Conservation (phyloP, 1,140 invertebrate genomes). For the Brachionus manjavacas region DNA sequence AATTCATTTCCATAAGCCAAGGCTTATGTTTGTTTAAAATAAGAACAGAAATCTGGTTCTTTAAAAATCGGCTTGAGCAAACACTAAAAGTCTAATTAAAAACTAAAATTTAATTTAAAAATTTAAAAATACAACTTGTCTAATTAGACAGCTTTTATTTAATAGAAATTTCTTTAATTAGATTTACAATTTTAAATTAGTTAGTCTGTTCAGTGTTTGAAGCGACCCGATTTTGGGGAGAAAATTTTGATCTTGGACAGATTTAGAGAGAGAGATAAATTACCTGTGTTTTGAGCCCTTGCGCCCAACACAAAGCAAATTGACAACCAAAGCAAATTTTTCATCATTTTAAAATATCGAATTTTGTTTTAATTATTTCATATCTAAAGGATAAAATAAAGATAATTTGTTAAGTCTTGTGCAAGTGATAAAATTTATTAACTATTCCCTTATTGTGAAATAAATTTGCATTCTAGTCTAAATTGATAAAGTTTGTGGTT, state of each 20-base stretch:
- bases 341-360: background rate
- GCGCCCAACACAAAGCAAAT: background rate
- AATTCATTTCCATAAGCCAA: background rate
- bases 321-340: background rate
- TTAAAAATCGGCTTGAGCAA: background rate
- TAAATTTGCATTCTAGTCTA: background rate
- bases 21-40: too few species aligned
- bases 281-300: background rate
- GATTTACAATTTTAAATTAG: background rate
- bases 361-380: slow-evolving; percentile 1
- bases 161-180: background rate
- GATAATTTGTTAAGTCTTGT: background rate
- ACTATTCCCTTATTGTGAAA: background rate
- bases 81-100: background rate
- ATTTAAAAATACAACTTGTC: background rate
- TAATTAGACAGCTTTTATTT: background rate
- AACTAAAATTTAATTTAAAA: background rate
- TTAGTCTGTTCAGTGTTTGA: background rate
- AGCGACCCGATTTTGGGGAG: background rate
- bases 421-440: background rate
- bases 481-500: background rate
- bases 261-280: background rate
- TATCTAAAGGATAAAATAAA: background rate
- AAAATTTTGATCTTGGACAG: background rate
- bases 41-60: background rate